Evolutionary conservation across 1,140 invertebrate species (phyloP), one percentile per base, ranked within the genome.

Genomic region (Acromyrmex charruanus): DNA sequence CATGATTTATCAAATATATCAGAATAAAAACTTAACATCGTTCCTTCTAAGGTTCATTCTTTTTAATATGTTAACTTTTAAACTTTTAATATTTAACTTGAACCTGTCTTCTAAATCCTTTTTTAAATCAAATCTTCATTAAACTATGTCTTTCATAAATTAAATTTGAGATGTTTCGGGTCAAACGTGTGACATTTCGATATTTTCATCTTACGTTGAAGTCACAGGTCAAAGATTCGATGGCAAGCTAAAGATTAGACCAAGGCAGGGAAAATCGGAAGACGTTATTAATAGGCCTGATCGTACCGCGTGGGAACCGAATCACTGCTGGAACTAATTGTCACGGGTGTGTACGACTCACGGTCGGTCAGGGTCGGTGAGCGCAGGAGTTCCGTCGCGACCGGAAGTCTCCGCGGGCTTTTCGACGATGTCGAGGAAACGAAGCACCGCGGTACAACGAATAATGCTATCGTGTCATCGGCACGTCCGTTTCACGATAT

Each of bases 301-400:
- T 84, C 69, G 80, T 61, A 58, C 21, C 55, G 39, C 80, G 80
- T 84, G 80, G 80, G 80, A 84, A 84, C 80, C 80, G 80, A 84
- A 75, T 84, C 80, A 84, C 80, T 84, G 80, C 69, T 84, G 80
- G 80, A 87, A 87, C 71, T 75, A 87, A 85, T 87, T 85, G 69
- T 87, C 81, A 87, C 68, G 86, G 86, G 35, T 75, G 61, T 85
- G 77, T 35, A 39, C 49, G 74, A 80, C 49, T 80, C 77, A 80
- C 49, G 77, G 63, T 84, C 55, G 80, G 80, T 74, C 80, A 84
- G 80, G 80, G 69, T 84, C 80, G 69, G 80, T 84, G 69, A 84
- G 80, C 69, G 55, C 28, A 12, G 55, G 58, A 49, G 58, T 84
- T 84, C 72, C 80, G 80, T 84, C 69, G 80, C 69, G 39, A 18